Base-by-base conservation (phyloP, 1,140 invertebrate species). In the Drosophila lowei region DNA sequence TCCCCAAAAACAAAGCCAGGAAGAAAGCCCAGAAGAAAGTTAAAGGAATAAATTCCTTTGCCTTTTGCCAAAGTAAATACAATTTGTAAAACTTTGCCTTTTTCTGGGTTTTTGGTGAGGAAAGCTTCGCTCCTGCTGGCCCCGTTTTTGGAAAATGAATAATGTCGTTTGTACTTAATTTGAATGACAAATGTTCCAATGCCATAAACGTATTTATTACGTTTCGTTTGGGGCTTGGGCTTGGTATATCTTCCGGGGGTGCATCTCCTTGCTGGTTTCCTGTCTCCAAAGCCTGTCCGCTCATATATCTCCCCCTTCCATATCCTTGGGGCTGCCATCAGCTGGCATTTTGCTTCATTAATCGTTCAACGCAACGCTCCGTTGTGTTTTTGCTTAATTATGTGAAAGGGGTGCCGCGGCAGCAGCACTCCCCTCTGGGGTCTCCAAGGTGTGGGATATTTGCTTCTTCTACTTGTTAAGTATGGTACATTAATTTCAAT, bases 101-200 rank as follows among this genome's bases (percentile, higher is more conserved):
- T 46, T 57, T 21, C 41, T 28, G n/a, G 13, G 46, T 13, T 9
- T 34, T 59, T 9, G 4, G 21, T 3, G 21, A 23, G 21, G 2
- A 3, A 23, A 23, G 21, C 21, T 23, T 25, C 23, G 23, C 23
- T 23, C 3, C 23, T 25, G 18, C 18, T 18, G 18, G 18, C 42
- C 63, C 15, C 30, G n/a, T 52, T 25, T 9, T 38, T 13, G 62
- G 52, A 50, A 70, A 80, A 80, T 80, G 72, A 79, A 61, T 80
- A 79, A 80, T 80, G 76, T 76, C 78, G 76, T 67, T 80, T 75
- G 71, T 78, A 75, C 76, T 75, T 79, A 80, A 80, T 80, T 80
- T 80, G 76, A 79, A 80, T 81, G 78, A 81, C 67, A 79, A 81
- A 81, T 81, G 78, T 65, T 65, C 56, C 48, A 64, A 43, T 61